A percentile compares a stretch with the other conserved stretches of the same genome.
Evolutionary conservation across 2,113 vertebrate species (phyloP).

Genomic region (Mormyrus lacerda): DNA sequence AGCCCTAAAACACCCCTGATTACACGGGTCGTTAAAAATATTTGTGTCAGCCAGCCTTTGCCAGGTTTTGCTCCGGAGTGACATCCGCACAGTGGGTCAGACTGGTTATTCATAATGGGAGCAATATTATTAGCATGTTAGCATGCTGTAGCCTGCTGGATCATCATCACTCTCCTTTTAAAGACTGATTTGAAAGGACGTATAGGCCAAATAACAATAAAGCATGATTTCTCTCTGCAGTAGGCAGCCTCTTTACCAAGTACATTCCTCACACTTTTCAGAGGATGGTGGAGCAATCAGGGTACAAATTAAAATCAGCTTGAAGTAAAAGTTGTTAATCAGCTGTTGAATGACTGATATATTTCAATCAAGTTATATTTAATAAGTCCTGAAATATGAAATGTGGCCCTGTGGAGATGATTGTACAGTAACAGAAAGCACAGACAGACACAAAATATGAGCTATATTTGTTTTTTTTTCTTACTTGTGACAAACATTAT

Average conservation of each 20-base stretch:
- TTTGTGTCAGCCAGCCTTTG: background rate
- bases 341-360: constrained; percentile 4
- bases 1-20: background rate
- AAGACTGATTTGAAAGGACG: background rate
- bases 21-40: background rate
- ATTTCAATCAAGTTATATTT: background rate
- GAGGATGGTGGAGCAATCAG: constrained; percentile 1
- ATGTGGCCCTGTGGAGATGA: background rate
- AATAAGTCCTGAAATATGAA: background rate
- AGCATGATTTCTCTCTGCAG: background rate
- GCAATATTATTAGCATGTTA: background rate
- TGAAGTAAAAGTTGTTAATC: constrained; percentile 1
- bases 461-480: background rate
- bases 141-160: background rate
- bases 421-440: background rate
- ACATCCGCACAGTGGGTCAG: background rate
- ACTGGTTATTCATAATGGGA: background rate
- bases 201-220: background rate
- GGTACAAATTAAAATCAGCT: background rate
- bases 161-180: background rate
- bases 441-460: background rate
- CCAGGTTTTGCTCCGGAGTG: background rate
- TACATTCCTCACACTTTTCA: background rate
- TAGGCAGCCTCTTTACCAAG: background rate
- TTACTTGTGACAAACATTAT: background rate